Base-by-base conservation (phyloP, 2,113 vertebrate species). In the Halcyon senegalensis region DNA sequence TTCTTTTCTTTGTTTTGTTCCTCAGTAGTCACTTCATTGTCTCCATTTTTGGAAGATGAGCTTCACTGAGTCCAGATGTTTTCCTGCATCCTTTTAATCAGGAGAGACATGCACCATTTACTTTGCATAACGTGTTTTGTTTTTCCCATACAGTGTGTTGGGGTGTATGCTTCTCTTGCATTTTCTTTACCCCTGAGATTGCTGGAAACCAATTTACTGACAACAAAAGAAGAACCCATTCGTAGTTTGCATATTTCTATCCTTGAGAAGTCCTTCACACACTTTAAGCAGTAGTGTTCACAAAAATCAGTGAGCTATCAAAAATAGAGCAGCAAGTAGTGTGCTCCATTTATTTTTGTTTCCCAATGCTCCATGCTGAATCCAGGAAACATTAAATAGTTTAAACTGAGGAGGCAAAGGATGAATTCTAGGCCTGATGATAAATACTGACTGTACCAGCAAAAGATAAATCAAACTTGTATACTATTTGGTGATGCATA, bases 201-300 rank as follows among this genome's bases (percentile, higher is more conserved):
- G 95, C 68, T 78, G 30, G 78, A 97, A 97, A 93, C 87, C 78
- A 94, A 64, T 95, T 97, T 97, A 56, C 76, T 85, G 84, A 87
- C n/a, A 55, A 93, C 78, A 92, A 93, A 90, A 84, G 60, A 87
- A 69, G 25, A 13, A 7, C 18, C 62, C 55, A 21, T 4, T 62
- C 87, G 58, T 75, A 74, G 31, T 93, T 78, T 90, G 43, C 37
- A 58, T 78, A 58, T 95, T 97, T 95, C 84, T 94, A 25, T 96
- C 94, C 89, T 95, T 96, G 94, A 97, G 82, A 97, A 97, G 95
- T 93, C 95, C 89, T 97, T 97, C 87, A 94, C 84, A 39, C 2
- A 1, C 25, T 88, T 93, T 75, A 94, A 97, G 58, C 48, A 81
- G 84, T 19, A 27, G 28, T 81, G 79, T 93, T 94, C 44, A 90